These are phyloP conservation scores for Fulica atra DNA, from an alignment of 2,113 vertebrate species.

Conservation along the genomic window DNA sequence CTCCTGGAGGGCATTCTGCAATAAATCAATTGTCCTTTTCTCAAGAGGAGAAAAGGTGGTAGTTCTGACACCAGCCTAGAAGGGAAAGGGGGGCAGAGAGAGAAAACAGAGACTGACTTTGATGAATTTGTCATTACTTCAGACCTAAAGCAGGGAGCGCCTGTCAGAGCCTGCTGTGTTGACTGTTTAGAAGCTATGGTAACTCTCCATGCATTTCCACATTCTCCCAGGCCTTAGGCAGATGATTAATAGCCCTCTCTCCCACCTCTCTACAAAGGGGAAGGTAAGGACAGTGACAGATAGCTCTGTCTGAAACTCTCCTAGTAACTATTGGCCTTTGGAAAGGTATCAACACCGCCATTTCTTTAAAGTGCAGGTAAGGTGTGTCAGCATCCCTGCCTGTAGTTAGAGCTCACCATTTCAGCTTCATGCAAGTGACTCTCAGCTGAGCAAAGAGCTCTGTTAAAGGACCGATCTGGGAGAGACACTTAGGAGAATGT, in stretches of 20 bases:
- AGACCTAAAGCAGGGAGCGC: neutral
- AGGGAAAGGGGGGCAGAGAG: neutral
- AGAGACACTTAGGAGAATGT: neutral
- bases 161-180: neutral
- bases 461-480: neutral
- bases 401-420: neutral
- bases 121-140: neutral
- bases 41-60: neutral
- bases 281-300: neutral
- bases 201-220: neutral
- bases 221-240: neutral
- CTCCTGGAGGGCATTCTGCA: neutral
- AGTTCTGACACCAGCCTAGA: neutral
- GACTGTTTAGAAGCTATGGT: neutral
- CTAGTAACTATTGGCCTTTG: rapidly evolving
- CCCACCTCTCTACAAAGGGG: neutral
- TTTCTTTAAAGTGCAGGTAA: neutral
- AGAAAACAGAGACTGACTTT: neutral
- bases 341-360: neutral
- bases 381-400: neutral
- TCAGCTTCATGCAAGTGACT: neutral
- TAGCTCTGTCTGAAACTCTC: neutral
- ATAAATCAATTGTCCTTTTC: neutral
- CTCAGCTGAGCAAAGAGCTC: neutral
- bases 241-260: slow-evolving; percentile 2